Percentiles rank a stretch among this genome's conserved stretches.
Evolutionary conservation across 2,888 invertebrate species (phyloP).

Genomic region (Gari tellinella): DNA sequence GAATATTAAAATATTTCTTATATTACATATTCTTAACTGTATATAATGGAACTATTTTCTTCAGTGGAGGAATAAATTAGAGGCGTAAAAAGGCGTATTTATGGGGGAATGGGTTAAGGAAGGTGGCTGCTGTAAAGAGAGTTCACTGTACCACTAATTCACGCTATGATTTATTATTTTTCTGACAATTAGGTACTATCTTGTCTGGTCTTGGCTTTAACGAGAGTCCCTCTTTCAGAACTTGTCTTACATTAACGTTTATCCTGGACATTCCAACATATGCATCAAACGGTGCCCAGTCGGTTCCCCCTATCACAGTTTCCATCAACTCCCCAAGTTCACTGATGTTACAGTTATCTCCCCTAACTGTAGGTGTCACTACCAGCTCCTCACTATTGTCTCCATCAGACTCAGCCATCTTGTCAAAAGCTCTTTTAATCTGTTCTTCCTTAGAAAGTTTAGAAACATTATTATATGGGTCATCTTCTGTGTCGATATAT

Average conservation of each 20-base stretch:
- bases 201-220: conserved; percentile 32
- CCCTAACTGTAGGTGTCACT: conserved; percentile 25
- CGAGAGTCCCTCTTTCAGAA: conserved; percentile 85
- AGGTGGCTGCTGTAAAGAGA: too few relatives aligned
- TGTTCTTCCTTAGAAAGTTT: conserved; percentile 5
- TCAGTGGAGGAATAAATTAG: too few relatives aligned
- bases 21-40: too few relatives aligned
- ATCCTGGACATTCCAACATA: conserved; percentile 92
- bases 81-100: too few relatives aligned
- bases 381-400: background rate
- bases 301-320: conserved; percentile 32
- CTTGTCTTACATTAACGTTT: conserved; percentile 97
- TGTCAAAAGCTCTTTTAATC: background rate
- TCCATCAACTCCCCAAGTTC: conserved; percentile 55
- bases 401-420: conserved; percentile 10
- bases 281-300: conserved; percentile 78
- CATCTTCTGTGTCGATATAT: conserved; percentile 30
- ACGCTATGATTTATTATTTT: conserved; percentile 1
- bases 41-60: too few relatives aligned
- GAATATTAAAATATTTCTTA: too few relatives aligned
- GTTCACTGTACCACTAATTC: too few relatives aligned
- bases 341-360: conserved; percentile 21
- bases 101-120: too few relatives aligned
- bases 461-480: conserved; percentile 43
- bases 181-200: conserved; percentile 45